Base-by-base conservation (phyloP, 2,797 vertebrate genomes). In the Bradypodion pumilum region DNA sequence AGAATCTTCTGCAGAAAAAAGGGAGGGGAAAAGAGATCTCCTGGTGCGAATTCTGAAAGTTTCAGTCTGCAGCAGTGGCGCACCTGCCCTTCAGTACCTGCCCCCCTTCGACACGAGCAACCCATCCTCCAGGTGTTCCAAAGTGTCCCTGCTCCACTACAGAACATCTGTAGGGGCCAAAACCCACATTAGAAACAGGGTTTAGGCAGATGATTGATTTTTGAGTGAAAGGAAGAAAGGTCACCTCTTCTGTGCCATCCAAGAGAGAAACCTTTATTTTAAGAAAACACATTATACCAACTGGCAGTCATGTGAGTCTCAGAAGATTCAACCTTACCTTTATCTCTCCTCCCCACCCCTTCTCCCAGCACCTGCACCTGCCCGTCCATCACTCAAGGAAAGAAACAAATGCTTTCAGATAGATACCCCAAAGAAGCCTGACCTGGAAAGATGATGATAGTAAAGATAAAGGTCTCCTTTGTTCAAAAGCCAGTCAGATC, bases 101-200 rank as follows among this genome's bases (percentile, higher is more conserved):
- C 44, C 15, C 56, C 56, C 23, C 73, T 37, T 46, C 73, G 80
- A 52, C 59, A 29, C 35, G 21, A 56, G 56, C 60, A 46, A 49
- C 40, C 42, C 60, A 59, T 74, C 70, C 46, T 66, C 37, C 29
- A 35, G 83, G 56, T 52, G 56, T 40, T 70, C 77, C 65, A 29
- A 32, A 70, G n/a, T 49, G 27, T 69, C 59, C 35, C 46, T 44
- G 74, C 65, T 62, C 78, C 66, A 37, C 83, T 40, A 62, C 15
- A 84, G 29, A 74, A 85, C 78, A 37, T 46, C 1, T 73, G 76
- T 73, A 88, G 52, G 89, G 49, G 83, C 85, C 86, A 84, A 74
- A n/a, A 83, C 60, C 81, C 86, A 81, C 85, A 90, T 87, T 83
- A 85, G 78, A 89, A 90, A 93, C 84, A 82, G 87, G 89, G 89